Percentiles rank a stretch among this genome's conserved stretches.
Evolutionary conservation across 2,113 vertebrate genomes (phyloP).

Genomic region (Mesembrinibis cayennensis): DNA sequence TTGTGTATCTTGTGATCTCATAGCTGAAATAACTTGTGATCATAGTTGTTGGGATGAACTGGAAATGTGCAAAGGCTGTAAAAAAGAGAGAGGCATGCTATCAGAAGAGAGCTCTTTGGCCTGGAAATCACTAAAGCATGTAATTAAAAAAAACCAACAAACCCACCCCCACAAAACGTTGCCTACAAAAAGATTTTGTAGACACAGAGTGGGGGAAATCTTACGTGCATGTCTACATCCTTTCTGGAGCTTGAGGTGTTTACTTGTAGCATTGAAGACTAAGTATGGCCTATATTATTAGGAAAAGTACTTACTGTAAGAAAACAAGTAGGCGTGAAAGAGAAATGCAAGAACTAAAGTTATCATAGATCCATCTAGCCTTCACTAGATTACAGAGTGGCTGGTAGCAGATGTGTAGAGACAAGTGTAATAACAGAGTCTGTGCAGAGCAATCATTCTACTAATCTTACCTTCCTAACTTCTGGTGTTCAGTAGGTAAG

Average conservation of each 20-base stretch:
- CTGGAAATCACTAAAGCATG: neutral
- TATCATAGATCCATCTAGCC: conserved; percentile 40
- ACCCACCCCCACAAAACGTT: neutral
- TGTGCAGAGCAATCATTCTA: conserved; percentile 38
- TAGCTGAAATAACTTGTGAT: neutral
- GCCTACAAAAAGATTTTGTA: neutral
- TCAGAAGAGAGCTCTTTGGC: neutral
- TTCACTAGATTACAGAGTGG: conserved; percentile 44
- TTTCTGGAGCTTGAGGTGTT: neutral
- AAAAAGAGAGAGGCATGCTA: neutral
- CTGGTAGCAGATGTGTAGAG: conserved; percentile 36
- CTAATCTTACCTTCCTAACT: conserved; percentile 28
- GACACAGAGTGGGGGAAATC: neutral
- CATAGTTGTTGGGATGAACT: neutral
- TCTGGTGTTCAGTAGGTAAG: neutral
- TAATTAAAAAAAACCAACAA: neutral
- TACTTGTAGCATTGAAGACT: neutral
- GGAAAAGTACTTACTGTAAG: neutral
- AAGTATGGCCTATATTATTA: neutral
- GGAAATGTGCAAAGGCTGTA: neutral
- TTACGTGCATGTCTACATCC: neutral
- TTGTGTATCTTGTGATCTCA: neutral
- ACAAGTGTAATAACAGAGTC: conserved; percentile 58
- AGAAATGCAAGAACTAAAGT: conserved; percentile 30
- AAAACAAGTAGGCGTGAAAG: conserved; percentile 27